These are phyloP conservation scores for Caenorhabditis parvicauda DNA, from an alignment of 2,888 invertebrate genomes.

Conservation along the genomic window DNA sequence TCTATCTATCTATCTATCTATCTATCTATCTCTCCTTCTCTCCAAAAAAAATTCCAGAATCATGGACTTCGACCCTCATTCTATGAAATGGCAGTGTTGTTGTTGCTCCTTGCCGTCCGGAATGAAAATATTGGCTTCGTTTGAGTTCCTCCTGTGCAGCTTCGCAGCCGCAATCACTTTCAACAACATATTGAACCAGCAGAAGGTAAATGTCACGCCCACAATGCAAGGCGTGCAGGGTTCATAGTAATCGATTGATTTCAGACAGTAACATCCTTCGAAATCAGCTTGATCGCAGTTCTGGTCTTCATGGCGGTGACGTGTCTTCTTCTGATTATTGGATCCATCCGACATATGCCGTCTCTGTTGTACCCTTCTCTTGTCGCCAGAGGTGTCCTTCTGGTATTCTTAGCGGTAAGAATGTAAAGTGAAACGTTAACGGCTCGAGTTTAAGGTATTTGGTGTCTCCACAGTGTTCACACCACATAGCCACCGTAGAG, in stretches of 20 bases:
- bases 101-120: slow-evolving; percentile 49
- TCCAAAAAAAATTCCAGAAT: too few species aligned
- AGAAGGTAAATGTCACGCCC: background rate
- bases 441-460: slow-evolving; percentile 26
- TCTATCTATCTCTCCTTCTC: too few species aligned
- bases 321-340: slow-evolving; percentile 36
- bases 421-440: background rate
- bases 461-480: slow-evolving; percentile 51
- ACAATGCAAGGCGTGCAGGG: slow-evolving; percentile 3
- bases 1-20: too few species aligned
- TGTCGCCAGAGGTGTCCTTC: slow-evolving; percentile 38
- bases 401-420: slow-evolving; percentile 48
- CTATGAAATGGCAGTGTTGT: slow-evolving; percentile 56
- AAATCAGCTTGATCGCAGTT: slow-evolving; percentile 30
- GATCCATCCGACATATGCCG: slow-evolving; percentile 28
- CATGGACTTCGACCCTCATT: slow-evolving; percentile 59
- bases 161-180: slow-evolving; percentile 29
- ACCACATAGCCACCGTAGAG: too few species aligned
- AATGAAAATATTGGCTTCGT: slow-evolving; percentile 23
- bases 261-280: slow-evolving; percentile 22
- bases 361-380: slow-evolving; percentile 51
- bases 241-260: background rate
- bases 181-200: slow-evolving; percentile 22
- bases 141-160: slow-evolving; percentile 27
- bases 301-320: slow-evolving; percentile 35